Evolutionary conservation across 1,140 invertebrate species (phyloP).

Genomic region (Mya arenaria): DNA sequence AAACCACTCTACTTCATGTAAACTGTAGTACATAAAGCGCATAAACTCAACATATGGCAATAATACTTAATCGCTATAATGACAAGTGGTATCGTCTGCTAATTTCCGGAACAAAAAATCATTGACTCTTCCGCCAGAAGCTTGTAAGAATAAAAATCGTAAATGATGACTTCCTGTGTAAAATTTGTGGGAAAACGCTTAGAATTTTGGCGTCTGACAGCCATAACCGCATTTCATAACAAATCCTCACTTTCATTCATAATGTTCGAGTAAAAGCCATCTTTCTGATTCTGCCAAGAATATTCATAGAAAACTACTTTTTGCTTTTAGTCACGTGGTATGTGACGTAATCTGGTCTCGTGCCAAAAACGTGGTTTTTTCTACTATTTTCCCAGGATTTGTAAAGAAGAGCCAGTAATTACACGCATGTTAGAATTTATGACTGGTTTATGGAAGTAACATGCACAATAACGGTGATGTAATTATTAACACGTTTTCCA

Average conservation of each 20-base stretch:
- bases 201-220: not conserved
- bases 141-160: slow-evolving; percentile 4
- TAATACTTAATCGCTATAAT: not conserved
- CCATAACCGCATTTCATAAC: not conserved
- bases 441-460: slow-evolving; percentile 39
- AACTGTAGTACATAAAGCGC: too few species aligned
- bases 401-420: slow-evolving; percentile 45
- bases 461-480: slow-evolving; percentile 49
- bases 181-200: slow-evolving; percentile 6
- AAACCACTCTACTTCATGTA: too few species aligned
- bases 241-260: slow-evolving; percentile 39
- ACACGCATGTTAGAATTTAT: slow-evolving; percentile 53
- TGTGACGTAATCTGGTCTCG: slow-evolving; percentile 51
- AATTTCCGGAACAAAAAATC: not conserved
- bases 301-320: slow-evolving; percentile 4
- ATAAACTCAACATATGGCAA: slow-evolving; percentile 14
- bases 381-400: slow-evolving; percentile 57
- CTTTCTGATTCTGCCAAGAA: slow-evolving; percentile 18
- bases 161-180: slow-evolving; percentile 17
- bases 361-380: slow-evolving; percentile 51
- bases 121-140: slow-evolving; percentile 22
- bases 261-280: not conserved
- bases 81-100: slow-evolving; percentile 37
- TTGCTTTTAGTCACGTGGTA: slow-evolving; percentile 31
- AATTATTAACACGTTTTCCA: slow-evolving; percentile 44